Conservation (phyloP, 2,797 vertebrate species). For the Bothrops alternatus region DNA sequence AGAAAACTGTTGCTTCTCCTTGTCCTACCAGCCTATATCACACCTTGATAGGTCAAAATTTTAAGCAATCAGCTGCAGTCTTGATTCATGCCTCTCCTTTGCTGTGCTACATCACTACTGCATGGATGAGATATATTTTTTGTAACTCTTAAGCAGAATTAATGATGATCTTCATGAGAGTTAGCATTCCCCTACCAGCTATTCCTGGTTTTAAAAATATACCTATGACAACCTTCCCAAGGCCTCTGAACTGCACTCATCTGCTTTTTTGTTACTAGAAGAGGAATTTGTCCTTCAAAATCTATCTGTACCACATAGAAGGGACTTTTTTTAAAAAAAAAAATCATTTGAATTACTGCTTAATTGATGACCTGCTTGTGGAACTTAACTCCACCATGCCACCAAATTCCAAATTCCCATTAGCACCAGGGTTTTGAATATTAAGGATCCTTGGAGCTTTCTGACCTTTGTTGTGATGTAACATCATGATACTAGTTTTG, state of each 20-base stretch:
- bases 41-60: constrained; percentile 27
- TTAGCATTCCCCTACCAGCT: constrained; percentile 14
- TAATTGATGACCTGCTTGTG: constrained; percentile 43
- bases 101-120: constrained; percentile 4
- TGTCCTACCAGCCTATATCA: constrained; percentile 14
- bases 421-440: constrained; percentile 45
- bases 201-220: constrained; percentile 54
- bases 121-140: constrained; percentile 41
- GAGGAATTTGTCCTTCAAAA: constrained; percentile 22
- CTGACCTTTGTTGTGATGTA: neutral
- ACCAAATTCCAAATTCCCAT: constrained; percentile 43
- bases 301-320: constrained; percentile 38
- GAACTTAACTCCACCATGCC: constrained; percentile 33
- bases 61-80: constrained; percentile 35
- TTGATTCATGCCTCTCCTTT: constrained; percentile 38
- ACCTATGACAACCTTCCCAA: constrained; percentile 35
- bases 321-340: constrained; percentile 41
- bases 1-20: constrained; percentile 38
- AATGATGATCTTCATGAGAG: neutral
- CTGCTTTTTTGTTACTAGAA: constrained; percentile 36
- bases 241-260: constrained; percentile 26
- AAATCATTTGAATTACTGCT: constrained; percentile 54
- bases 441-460: neutral
- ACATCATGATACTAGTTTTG: neutral
- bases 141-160: constrained; percentile 26